A percentile compares a stretch with the other conserved stretches of the same genome.
These are phyloP conservation scores for Erebia palarica DNA, from an alignment of 2,888 invertebrate species.

Conservation along the genomic window DNA sequence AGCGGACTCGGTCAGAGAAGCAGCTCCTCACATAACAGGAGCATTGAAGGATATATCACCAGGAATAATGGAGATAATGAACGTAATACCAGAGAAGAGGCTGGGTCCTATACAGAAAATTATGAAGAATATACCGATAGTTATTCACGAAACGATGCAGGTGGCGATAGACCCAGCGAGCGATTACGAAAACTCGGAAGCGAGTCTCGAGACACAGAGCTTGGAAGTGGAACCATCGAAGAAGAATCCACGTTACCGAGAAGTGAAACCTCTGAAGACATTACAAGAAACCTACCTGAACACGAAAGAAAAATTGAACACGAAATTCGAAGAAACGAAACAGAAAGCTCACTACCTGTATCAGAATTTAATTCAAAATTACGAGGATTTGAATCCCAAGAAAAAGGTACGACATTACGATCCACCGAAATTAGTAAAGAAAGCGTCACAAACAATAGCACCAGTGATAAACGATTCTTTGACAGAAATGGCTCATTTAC, in stretches of 20 bases:
- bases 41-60: conserved; percentile 75
- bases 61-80: conserved; percentile 73
- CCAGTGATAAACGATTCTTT: conserved; percentile 72
- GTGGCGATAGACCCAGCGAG: conserved; percentile 59
- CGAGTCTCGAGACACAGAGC: conserved; percentile 48
- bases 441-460: conserved; percentile 63
- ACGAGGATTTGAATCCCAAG: conserved; percentile 62
- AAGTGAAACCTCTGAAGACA: conserved; percentile 50
- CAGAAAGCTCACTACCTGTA: conserved; percentile 66
- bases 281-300: conserved; percentile 52
- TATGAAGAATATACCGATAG: conserved; percentile 68
- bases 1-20: conserved; percentile 72
- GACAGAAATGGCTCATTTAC: conserved; percentile 66
- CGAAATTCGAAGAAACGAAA: conserved; percentile 66
- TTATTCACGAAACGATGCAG: conserved; percentile 73
- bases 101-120: conserved; percentile 62
- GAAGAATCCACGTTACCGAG: conserved; percentile 41
- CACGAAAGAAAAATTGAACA: conserved; percentile 59
- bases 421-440: conserved; percentile 61
- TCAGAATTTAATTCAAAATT: conserved; percentile 66
- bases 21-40: conserved; percentile 73
- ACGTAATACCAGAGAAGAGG: conserved; percentile 64
- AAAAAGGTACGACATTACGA: conserved; percentile 57
- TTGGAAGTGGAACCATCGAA: conserved; percentile 45
- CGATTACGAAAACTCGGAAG: conserved; percentile 54